Evolutionary conservation across 2,797 vertebrate genomes (phyloP).

Genomic region (Heteromormyrus szaboi): DNA sequence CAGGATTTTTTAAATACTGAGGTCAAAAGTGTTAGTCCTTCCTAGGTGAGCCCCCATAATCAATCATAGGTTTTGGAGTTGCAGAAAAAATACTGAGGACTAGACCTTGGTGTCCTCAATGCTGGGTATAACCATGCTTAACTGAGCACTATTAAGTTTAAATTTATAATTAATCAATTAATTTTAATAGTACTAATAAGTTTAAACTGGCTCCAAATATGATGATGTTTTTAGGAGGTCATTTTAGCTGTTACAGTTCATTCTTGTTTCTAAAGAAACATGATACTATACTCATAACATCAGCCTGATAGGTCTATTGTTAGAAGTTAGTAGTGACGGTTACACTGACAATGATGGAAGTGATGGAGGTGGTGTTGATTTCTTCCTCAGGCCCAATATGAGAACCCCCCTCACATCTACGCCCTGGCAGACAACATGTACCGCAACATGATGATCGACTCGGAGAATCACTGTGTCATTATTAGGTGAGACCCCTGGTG

Average conservation of each 20-base stretch:
- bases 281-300: background rate
- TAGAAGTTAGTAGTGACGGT: background rate
- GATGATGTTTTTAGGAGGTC: background rate
- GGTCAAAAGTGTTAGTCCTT: too few species aligned
- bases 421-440: conserved; percentile 70
- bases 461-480: conserved; percentile 72
- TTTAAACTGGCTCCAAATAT: background rate
- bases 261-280: background rate
- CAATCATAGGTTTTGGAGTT: background rate
- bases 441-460: conserved; percentile 74
- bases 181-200: background rate
- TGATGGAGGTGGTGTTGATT: background rate
- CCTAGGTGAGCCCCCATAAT: background rate
- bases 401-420: conserved; percentile 72
- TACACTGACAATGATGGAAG: background rate
- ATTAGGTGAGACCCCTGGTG: conserved; percentile 59
- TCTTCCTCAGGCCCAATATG: conserved; percentile 63
- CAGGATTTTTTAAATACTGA: background rate
- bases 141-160: background rate
- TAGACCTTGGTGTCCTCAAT: background rate
- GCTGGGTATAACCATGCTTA: background rate
- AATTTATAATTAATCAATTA: background rate
- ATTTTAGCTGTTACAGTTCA: background rate
- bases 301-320: background rate
- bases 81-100: background rate